Base-by-base conservation (phyloP, 2,797 vertebrate genomes). In the Corythornis leucogaster region DNA sequence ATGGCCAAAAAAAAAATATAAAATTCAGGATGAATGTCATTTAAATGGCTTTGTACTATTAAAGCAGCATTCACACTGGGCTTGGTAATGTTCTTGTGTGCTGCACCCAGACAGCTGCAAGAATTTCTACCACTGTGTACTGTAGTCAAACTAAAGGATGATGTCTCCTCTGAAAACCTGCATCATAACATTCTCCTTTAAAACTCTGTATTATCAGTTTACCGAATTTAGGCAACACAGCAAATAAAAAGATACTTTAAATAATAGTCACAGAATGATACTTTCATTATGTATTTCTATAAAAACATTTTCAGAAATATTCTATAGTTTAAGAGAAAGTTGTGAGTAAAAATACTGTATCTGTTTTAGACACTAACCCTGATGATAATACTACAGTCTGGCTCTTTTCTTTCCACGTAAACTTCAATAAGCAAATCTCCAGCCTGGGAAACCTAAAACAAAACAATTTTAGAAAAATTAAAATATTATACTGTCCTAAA, bases 391-490 rank as follows among this genome's bases (percentile, higher is more conserved):
- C 98, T 99, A 93, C 97, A 98, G 95, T 99, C 99, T 7, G 98
- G 98, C 69, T 98, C 98, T 90, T 98, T 99, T 95, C 97, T 99
- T 96, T 99, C 99, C 94, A 99, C 97, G 21, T 98, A 99, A 43
- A 99, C 99, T 97, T 99, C 99, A 87, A 99, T 99, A 95, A 99
- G 98, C 96, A 99, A 95, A 97, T 99, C 99, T 94, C 99, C 99
- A 91, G 99, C 99, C 79, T 99, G 99, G 76, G 98, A 98, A 96
- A 99, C 98, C 98, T 99, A 93, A 45, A 96, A 90, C 12, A 85
- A 95, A 89, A 62, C 8, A 31, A 59, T 31, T 19, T 4, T 12
- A 9, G 21, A 2, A 50, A 51, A 20, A 35, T 48, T 48, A 50
- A 51, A 53, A 86, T 61, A 43, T 43, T 18, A 86, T 40, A 62